Percentiles rank a stretch among this genome's conserved stretches.
These are phyloP conservation scores for Chrysolina americana DNA, from an alignment of 2,888 invertebrate species.

Conservation along the genomic window DNA sequence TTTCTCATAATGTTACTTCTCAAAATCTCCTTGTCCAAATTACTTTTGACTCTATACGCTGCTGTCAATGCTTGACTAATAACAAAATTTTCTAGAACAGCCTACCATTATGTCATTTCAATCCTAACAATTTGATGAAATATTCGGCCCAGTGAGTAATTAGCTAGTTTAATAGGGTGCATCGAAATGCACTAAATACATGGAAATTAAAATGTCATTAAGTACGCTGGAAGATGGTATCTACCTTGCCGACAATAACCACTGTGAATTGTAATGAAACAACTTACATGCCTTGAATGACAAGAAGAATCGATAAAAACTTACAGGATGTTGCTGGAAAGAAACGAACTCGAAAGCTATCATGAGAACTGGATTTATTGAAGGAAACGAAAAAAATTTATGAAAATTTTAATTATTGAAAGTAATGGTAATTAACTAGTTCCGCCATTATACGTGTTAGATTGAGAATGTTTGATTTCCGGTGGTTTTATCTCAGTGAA, in stretches of 20 bases:
- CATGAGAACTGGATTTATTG: background rate
- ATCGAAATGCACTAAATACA: constrained; percentile 41
- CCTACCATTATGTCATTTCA: background rate
- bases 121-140: constrained; percentile 19
- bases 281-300: background rate
- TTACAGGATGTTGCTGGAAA: background rate
- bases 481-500: no score
- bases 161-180: constrained; percentile 26
- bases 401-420: no score
- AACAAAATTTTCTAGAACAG: background rate
- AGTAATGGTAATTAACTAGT: no score
- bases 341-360: background rate
- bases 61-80: background rate
- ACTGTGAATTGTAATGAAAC: constrained; percentile 34
- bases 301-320: constrained; percentile 4
- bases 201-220: constrained; percentile 59
- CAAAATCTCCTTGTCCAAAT: no score
- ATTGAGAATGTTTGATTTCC: no score
- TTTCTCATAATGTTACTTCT: no score
- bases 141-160: background rate
- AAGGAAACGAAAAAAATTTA: background rate
- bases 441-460: no score
- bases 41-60: background rate
- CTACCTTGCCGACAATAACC: constrained; percentile 48
- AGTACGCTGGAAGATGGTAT: constrained; percentile 55